A percentile compares a stretch with the other conserved stretches of the same genome.
phyloP scores from a whole-genome alignment of 2,113 vertebrate genomes.

The Carassius gibelio region DNA sequence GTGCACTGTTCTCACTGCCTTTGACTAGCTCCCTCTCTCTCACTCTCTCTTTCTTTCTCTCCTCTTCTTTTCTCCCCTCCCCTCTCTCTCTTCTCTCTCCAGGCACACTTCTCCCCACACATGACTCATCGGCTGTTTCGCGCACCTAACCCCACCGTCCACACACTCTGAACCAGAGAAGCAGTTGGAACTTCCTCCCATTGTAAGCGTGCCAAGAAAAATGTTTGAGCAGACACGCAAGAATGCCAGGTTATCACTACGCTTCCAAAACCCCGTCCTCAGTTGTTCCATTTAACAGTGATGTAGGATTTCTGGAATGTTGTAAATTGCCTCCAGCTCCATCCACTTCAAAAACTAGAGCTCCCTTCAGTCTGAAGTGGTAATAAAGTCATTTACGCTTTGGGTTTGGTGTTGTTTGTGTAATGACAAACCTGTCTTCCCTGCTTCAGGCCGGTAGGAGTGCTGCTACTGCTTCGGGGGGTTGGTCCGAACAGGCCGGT shows the following conservation, averaged over 20 bases:
- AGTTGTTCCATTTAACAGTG: constrained; percentile 57
- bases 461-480: constrained; percentile 84
- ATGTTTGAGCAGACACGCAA: constrained; percentile 33
- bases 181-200: constrained; percentile 72
- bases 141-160: constrained; percentile 37
- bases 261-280: constrained; percentile 28
- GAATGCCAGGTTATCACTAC: constrained; percentile 46
- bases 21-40: constrained; percentile 58
- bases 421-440: constrained; percentile 86
- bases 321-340: constrained; percentile 66
- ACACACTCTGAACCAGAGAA: constrained; percentile 46
- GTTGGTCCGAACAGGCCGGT: constrained; percentile 84
- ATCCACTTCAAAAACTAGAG: constrained; percentile 61
- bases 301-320: constrained; percentile 73
- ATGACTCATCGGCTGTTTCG: constrained; percentile 66
- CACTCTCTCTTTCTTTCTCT: constrained; percentile 40
- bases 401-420: background rate
- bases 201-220: constrained; percentile 67
- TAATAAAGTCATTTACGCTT: background rate
- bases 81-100: constrained; percentile 10
- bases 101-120: constrained; percentile 60
- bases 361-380: constrained; percentile 13
- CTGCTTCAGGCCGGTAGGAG: constrained; percentile 89
- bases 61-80: constrained; percentile 30
- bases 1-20: constrained; percentile 67